These are phyloP conservation scores for Hydroisotoma schaefferi DNA, from an alignment of 2,888 invertebrate genomes.

Conservation along the genomic window DNA sequence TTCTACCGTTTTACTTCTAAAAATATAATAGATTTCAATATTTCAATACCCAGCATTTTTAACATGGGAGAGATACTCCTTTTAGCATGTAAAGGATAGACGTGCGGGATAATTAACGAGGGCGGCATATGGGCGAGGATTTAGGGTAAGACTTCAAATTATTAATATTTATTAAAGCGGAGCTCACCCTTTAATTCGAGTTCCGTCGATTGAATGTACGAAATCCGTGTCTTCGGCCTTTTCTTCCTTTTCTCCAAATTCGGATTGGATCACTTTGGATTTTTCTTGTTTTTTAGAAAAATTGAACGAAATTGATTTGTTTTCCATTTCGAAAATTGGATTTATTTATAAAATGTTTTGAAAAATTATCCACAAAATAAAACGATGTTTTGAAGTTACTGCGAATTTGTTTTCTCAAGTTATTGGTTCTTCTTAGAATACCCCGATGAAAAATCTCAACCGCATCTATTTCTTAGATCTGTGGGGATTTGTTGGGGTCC, in stretches of 20 bases:
- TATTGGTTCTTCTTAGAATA: no score
- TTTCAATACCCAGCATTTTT: constrained; percentile 3
- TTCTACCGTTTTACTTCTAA: constrained; percentile 29
- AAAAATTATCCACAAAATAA: no score
- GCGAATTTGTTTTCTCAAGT: no score
- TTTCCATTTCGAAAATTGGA: neutral
- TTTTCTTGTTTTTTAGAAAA: constrained; percentile 8
- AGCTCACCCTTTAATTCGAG: constrained; percentile 44
- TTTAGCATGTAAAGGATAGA: no score
- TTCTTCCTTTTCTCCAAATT: constrained; percentile 34
- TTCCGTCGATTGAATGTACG: constrained; percentile 40
- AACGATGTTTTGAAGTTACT: no score
- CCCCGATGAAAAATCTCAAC: no score
- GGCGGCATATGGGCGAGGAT: no score
- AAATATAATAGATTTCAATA: constrained; percentile 15
- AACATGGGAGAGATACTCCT: no score
- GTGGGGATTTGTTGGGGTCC: no score
- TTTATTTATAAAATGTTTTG: no score
- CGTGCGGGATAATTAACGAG: no score
- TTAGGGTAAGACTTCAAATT: neutral
- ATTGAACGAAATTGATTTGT: constrained; percentile 5
- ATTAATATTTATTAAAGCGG: constrained; percentile 4
- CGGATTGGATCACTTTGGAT: neutral
- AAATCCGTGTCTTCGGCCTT: constrained; percentile 44
- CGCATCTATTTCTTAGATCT: no score